phyloP scores from a whole-genome alignment of 2,113 vertebrate species.

The Turdus rufiventris region DNA sequence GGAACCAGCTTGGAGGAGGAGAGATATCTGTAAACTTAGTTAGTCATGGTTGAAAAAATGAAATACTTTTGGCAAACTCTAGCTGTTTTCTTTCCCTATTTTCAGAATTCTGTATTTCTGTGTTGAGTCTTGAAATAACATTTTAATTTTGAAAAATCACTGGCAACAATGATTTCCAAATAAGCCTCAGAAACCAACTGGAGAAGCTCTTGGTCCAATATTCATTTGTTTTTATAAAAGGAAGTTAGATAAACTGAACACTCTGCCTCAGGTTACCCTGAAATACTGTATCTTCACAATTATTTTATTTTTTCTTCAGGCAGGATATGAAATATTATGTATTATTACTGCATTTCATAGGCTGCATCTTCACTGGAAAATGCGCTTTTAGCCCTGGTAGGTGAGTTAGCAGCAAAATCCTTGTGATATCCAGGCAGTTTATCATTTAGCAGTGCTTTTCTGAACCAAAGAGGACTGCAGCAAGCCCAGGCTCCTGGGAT shows the following conservation, averaged over 20 bases:
- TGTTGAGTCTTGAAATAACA: background rate
- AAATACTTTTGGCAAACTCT: background rate
- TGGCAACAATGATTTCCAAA: background rate
- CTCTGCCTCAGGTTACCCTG: background rate
- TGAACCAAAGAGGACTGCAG: background rate
- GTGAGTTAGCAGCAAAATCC: background rate
- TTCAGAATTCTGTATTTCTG: background rate
- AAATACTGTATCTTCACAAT: background rate
- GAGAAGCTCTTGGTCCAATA: background rate
- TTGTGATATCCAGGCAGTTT: background rate
- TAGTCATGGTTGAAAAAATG: background rate
- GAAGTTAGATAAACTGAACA: background rate
- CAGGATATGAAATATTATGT: background rate
- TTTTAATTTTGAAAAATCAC: background rate
- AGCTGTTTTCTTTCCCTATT: background rate
- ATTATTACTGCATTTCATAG: background rate
- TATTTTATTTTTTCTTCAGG: background rate
- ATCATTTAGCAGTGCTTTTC: background rate
- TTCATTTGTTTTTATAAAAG: background rate
- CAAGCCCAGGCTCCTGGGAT: background rate
- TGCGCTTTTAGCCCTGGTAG: background rate
- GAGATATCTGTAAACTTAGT: background rate
- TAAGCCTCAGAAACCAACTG: background rate
- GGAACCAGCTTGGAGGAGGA: background rate
- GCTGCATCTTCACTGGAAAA: background rate